Evolutionary conservation across 2,797 vertebrate species (phyloP).

Genomic region (Falco cherrug): DNA sequence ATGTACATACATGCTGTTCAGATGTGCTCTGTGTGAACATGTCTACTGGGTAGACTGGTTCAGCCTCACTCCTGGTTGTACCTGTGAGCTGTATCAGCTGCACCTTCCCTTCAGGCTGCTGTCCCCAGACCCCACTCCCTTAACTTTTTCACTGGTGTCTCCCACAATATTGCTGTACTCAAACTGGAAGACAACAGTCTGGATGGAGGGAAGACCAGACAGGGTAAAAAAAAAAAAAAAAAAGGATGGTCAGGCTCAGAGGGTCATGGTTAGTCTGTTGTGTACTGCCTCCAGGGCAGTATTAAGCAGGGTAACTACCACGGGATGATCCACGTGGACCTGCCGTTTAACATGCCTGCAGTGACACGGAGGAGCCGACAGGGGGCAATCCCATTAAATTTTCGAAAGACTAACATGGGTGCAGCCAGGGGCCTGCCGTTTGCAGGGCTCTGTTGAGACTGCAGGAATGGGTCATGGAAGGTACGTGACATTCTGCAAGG

Average conservation of each 20-base stretch:
- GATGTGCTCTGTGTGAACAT: neutral
- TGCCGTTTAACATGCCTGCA: neutral
- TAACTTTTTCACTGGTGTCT: neutral
- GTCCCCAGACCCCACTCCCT: neutral
- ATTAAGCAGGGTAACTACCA: neutral
- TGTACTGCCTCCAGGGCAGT: neutral
- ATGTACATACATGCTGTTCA: rapidly evolving
- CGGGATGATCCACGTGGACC: neutral
- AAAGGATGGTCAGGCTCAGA: neutral
- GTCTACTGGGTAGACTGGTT: neutral
- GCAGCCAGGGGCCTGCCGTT: neutral
- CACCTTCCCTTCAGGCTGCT: neutral
- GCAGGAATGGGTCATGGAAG: neutral
- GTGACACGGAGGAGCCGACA: neutral
- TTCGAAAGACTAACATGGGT: neutral
- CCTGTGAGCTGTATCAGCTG: neutral
- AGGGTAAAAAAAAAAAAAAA: neutral
- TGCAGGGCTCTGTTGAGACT: neutral
- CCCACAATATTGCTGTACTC: neutral
- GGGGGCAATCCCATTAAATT: neutral
- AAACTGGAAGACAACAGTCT: neutral
- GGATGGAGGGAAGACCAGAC: neutral
- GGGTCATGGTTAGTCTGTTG: neutral
- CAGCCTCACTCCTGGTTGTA: neutral
- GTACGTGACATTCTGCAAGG: neutral